Conservation (phyloP, 2,888 invertebrate species). For the Furcula furcula region DNA sequence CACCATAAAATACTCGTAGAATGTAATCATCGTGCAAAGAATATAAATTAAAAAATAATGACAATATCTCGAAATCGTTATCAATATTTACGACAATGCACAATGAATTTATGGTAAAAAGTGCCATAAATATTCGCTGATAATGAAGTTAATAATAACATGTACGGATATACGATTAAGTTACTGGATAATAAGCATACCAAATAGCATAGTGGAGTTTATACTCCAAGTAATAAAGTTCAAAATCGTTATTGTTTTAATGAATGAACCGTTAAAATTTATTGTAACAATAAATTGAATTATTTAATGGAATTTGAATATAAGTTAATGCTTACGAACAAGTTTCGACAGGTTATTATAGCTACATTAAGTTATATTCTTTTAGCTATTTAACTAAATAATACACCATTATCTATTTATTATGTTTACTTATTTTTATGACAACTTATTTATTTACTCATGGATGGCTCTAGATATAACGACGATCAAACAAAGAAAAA, state of each 20-base stretch:
- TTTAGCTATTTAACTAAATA: neutral
- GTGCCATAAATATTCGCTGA: neutral
- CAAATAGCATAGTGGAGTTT: neutral
- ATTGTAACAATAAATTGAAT: conserved; percentile 25
- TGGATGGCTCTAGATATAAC: no score
- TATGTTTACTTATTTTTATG: no score
- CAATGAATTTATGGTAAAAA: conserved; percentile 4
- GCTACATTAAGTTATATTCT: conserved; percentile 24
- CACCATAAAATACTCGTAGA: no score
- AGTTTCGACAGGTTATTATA: conserved; percentile 15
- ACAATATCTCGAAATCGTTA: no score
- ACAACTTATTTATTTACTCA: no score
- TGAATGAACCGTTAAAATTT: conserved; percentile 6
- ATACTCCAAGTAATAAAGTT: conserved; percentile 3
- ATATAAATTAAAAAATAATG: no score
- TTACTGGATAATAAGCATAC: conserved; percentile 6
- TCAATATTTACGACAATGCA: neutral
- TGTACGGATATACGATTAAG: conserved; percentile 9
- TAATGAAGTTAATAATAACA: conserved; percentile 2
- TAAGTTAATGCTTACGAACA: conserved; percentile 19
- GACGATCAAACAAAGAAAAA: no score
- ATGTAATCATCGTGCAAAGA: no score
- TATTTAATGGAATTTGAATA: conserved; percentile 24
- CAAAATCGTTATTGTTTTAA: conserved; percentile 3
- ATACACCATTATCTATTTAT: no score